Evolutionary conservation across 2,797 vertebrate species (phyloP), one percentile per base, ranked within the genome.

Genomic region (Austrolebias charrua): DNA sequence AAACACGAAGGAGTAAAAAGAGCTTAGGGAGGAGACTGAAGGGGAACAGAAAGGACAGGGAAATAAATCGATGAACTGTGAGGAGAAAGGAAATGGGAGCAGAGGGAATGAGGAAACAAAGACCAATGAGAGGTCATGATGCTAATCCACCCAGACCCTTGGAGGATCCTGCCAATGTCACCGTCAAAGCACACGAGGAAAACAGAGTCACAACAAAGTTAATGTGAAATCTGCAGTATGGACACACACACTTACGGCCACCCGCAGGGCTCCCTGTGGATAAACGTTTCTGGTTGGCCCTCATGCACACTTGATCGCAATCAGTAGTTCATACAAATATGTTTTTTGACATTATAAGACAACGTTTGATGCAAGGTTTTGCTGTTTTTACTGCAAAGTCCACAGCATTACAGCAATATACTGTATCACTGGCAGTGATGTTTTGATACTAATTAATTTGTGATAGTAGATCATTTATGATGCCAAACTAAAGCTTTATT

Each of bases 121-220:
- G 81, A 70, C 63, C 40, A 61, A 47, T 19, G 11, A 69, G 82
- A 80, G 80, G 86, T 85, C 75, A 18, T 16, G 60, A 81, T 75
- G 79, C 58, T 80, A 73, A 87, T 87, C 78, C 75, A 60, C 40
- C n/a, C 1, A 46, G 52, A 77, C 73, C 80, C 64, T 73, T 8
- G 43, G 69, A 75, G 78, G 67, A 40, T 70, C 24, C 29, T 31
- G 38, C 68, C 81, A 75, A 69, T 78, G 76, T 77, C 76, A 69
- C 78, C 28, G 51, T 62, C 55, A 10, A 70, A 66, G 55, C 61
- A 10, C 46, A 31, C 0, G 48, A 64, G 51, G 44, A 55, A 24
- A 61, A 35, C 24, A 2, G 55, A 55, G 52, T 18, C 42, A 62
- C 24, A 55, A 31, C 0, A 28, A 44, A 59, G 20, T 13, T 3